These are phyloP conservation scores for Muscicapa comitata DNA, from an alignment of 2,797 vertebrate genomes.

Conservation along the genomic window DNA sequence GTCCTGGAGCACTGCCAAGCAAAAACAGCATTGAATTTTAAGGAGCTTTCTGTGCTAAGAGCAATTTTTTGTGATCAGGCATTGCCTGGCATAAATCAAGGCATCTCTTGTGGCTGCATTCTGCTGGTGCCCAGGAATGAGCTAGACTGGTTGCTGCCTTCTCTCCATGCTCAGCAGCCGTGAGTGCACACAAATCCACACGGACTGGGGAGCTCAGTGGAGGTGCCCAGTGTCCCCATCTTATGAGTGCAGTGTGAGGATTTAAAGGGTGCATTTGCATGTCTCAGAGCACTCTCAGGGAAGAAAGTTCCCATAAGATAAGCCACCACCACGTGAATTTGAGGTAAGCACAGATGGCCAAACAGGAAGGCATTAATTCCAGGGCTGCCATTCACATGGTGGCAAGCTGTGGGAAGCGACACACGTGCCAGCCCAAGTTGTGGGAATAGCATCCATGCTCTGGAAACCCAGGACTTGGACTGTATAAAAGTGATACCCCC, in stretches of 20 bases:
- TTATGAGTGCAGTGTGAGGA: background rate
- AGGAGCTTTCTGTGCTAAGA: background rate
- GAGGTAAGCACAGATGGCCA: background rate
- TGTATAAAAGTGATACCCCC: background rate
- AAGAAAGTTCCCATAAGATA: background rate
- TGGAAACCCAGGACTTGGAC: background rate
- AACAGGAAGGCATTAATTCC: background rate
- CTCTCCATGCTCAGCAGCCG: accelerated
- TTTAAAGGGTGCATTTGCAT: background rate
- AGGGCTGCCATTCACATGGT: accelerated
- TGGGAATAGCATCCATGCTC: background rate
- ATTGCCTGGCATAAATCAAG: background rate
- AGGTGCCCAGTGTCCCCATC: background rate
- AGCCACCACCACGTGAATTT: background rate
- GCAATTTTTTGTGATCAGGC: background rate
- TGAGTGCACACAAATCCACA: background rate
- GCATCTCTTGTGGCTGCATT: background rate
- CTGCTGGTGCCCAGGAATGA: background rate
- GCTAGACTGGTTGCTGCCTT: background rate
- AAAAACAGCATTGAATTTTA: background rate
- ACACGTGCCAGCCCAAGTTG: background rate
- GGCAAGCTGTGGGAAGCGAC: background rate
- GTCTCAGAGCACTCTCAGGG: background rate
- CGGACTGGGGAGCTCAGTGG: accelerated
- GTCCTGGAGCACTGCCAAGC: background rate